phyloP scores from a whole-genome alignment of 2,113 vertebrate genomes.

The Cynoglossus semilaevis region DNA sequence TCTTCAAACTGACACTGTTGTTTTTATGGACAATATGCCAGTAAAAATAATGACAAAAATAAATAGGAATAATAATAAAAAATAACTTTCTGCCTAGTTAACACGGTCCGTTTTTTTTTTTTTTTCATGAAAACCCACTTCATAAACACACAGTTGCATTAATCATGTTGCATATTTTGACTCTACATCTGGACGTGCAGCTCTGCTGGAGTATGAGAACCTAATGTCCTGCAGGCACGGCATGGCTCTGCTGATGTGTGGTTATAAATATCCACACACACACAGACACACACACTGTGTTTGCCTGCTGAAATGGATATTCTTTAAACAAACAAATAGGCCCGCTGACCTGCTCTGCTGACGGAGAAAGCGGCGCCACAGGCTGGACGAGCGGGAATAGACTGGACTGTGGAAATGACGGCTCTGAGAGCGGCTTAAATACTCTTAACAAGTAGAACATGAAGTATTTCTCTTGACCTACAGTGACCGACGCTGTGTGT shows the following conservation, averaged over 20 bases:
- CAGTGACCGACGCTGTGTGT: slow-evolving; percentile 21
- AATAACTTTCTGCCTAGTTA: no score
- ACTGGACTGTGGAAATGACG: slow-evolving; percentile 34
- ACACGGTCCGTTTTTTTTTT: no score
- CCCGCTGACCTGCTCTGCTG: slow-evolving; percentile 17
- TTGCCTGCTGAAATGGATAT: slow-evolving; percentile 67
- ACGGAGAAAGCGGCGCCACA: slow-evolving; percentile 46
- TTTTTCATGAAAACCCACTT: neutral
- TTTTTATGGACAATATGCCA: no score
- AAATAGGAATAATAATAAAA: no score
- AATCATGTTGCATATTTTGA: slow-evolving; percentile 32
- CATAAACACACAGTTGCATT: slow-evolving; percentile 3
- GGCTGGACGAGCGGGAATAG: slow-evolving; percentile 46
- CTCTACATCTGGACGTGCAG: slow-evolving; percentile 52
- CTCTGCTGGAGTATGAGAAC: slow-evolving; percentile 40
- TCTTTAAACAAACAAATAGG: slow-evolving; percentile 65
- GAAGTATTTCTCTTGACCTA: slow-evolving; percentile 56
- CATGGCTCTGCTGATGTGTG: slow-evolving; percentile 23
- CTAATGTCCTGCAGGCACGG: slow-evolving; percentile 47
- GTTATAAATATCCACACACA: slow-evolving; percentile 66
- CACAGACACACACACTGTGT: slow-evolving; percentile 56
- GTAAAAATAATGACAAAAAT: no score
- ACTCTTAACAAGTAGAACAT: slow-evolving; percentile 40
- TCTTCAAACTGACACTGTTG: no score
- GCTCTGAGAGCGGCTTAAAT: slow-evolving; percentile 49